Conservation (phyloP, 2,888 invertebrate genomes). For the Idaea biselata region DNA sequence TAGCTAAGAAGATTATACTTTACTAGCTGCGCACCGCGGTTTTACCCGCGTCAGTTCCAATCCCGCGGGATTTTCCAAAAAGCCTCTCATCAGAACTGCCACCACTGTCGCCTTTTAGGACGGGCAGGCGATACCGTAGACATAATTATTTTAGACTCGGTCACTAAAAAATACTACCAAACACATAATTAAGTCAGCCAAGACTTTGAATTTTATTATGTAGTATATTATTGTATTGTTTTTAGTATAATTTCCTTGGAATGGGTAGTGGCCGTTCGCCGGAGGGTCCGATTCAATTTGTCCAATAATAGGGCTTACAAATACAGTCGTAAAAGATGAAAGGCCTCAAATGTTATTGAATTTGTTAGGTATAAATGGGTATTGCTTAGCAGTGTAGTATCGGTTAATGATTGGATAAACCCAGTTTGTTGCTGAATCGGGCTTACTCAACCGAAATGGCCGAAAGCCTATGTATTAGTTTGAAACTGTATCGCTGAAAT, state of each 20-base stretch:
- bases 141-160: too few relatives aligned
- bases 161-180: too few relatives aligned
- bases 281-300: neutral
- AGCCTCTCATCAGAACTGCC: too few relatives aligned
- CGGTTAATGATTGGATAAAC: neutral
- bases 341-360: neutral
- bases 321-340: neutral
- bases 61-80: too few relatives aligned
- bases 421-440: neutral
- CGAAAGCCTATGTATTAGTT: neutral
- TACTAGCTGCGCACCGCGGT: too few relatives aligned
- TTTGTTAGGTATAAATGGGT: neutral
- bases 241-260: neutral
- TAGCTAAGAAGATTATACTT: neutral
- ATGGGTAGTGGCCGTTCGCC: neutral
- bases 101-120: too few relatives aligned
- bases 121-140: too few relatives aligned
- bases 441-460: neutral
- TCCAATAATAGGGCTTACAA: neutral
- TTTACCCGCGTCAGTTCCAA: too few relatives aligned
- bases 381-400: neutral
- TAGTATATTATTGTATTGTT: neutral
- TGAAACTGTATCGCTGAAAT: too few relatives aligned
- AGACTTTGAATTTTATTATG: too few relatives aligned
- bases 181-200: too few relatives aligned